Evolutionary conservation across 2,888 invertebrate genomes (phyloP), one percentile per base, ranked within the genome.

Genomic region (Synergus gifuensis): DNA sequence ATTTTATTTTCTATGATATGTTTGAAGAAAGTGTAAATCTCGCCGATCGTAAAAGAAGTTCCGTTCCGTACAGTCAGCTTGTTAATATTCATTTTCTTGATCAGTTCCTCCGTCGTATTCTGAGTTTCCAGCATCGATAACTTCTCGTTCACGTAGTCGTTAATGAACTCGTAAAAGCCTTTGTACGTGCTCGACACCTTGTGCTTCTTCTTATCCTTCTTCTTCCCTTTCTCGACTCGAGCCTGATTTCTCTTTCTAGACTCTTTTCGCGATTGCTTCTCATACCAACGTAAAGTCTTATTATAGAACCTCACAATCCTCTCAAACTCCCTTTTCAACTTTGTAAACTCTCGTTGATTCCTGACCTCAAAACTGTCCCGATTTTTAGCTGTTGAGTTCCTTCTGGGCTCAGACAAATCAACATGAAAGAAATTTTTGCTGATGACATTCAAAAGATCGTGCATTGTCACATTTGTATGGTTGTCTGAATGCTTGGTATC

Each of bases 1-100:
- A 92, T 83, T 86, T 89, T 91, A 84, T 89, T 88, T 77, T 92
- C 92, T 88, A 92, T 92, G 92, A 92, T 92, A 92, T 92, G 92
- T 91, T 91, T 92, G 86, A 92, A 91, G 86, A 92, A 91, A 69
- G 91, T 90, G 86, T 92, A 92, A 84, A 92, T 90, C 84, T 92
- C 90, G 78, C 89, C 89, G 1, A 91, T 87, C n/a, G 90, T 90
- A 79, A 91, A 90, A 18, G 87, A 89, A 73, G 91, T 92, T 9
- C 91, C 91, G 79, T 92, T 92, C 40, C 87, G 87, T 58, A 89
- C 88, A 18, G 89, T 88, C 49, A 90, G 87, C 81, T 91, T 91
- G 79, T 92, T 90, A 76, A 91, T 88, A 78, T 90, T 91, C 89
- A 91, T 89, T 79, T 86, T 89, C 64, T 85, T 88, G 36, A 91